Evolutionary conservation across 1,140 invertebrate species (phyloP).

Genomic region (Macrobrachium nipponense): DNA sequence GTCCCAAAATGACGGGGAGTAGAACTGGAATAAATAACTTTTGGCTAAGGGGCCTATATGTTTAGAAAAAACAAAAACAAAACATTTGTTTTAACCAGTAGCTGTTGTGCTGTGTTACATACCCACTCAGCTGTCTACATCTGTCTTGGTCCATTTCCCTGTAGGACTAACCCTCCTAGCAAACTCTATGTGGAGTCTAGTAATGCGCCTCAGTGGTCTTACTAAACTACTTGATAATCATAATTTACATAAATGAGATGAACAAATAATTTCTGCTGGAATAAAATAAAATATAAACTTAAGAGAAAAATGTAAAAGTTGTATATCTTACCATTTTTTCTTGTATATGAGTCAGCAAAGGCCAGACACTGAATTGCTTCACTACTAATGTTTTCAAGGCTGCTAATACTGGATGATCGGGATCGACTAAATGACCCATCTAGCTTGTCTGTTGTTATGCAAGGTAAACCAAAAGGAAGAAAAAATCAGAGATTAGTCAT

Average conservation of each 20-base stretch:
- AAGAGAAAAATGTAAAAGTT: neutral
- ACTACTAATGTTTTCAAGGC: constrained; percentile 94
- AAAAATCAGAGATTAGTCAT: neutral
- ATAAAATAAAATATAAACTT: neutral
- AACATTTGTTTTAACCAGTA: too few species aligned
- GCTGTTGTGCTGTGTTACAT: too few species aligned
- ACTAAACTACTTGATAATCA: too few species aligned
- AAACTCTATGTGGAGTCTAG: too few species aligned
- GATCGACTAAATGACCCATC: constrained; percentile 96
- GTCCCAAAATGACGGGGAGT: too few species aligned
- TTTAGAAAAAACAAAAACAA: too few species aligned
- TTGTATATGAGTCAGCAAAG: constrained; percentile 95
- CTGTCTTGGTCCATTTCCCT: too few species aligned
- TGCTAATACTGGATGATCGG: constrained; percentile 95
- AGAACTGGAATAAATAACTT: too few species aligned
- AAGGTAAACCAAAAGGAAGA: neutral
- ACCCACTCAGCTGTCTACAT: too few species aligned
- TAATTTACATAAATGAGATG: neutral
- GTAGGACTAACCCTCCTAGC: too few species aligned
- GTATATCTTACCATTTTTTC: constrained; percentile 84
- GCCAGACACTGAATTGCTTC: constrained; percentile 96
- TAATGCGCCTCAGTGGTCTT: too few species aligned
- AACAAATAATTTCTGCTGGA: neutral
- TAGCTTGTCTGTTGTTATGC: constrained; percentile 83
- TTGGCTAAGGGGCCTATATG: too few species aligned